Evolutionary conservation across 2,888 invertebrate genomes (phyloP), one percentile per base, ranked within the genome.

Genomic region (Caenorhabditis sp.): DNA sequence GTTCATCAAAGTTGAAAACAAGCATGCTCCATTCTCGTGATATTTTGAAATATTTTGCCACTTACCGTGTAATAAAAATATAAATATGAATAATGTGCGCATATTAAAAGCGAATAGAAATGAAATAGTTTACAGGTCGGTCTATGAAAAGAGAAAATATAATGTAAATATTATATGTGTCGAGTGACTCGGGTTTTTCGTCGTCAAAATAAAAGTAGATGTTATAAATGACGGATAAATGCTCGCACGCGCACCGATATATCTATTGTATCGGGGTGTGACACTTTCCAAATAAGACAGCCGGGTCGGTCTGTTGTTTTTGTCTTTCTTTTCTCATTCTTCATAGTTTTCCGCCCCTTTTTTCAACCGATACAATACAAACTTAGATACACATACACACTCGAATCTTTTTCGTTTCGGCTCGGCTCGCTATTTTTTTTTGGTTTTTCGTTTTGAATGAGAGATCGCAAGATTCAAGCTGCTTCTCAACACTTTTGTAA

Each of bases 271-370:
- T 27, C 26, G 26, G 38, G 58, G 60, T 26, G 60, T 72, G 72
- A 72, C 72, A 72, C 72, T 72, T 72, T 65, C 72, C 72, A 72
- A 72, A 72, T 72, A 72, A 68, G 72, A 59, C 62, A 63, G 50
- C 50, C 12, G 63, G 54, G 59, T 14, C 43, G 10, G 49, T 66
- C 59, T 57, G 67, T 71, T 71, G 71, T 71, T 67, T 52, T 63
- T 67, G 67, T 63, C 71, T 54, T 67, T 63, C 57, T 60, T n/a
- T n/a, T n/a, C n/a, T n/a, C n/a, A n/a, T n/a, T 59, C 67, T 63
- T 59, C 57, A 60, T 56, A n/a, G 20, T 67, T 67, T 72, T 67
- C 72, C 67, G 67, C 67, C 72, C 64, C 72, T 56, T 72, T 72
- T 67, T 64, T 67, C 67, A 67, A 67, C 60, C 67, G 67, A 67